phyloP scores from a whole-genome alignment of 2,797 vertebrate genomes.

The Cyprinodon diabolis region DNA sequence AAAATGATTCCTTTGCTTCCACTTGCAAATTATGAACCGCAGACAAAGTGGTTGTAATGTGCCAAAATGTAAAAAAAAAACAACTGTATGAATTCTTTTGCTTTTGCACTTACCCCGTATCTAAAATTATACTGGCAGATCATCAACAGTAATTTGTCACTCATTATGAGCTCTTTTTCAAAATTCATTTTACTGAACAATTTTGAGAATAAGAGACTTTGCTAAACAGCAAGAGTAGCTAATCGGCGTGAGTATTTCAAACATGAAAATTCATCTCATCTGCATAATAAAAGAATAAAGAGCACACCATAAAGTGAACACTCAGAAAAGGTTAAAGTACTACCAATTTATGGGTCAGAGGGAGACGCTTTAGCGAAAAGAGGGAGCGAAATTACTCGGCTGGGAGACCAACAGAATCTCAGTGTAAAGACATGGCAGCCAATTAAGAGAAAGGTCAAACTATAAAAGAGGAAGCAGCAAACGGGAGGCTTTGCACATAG shows the following conservation, averaged over 20 bases:
- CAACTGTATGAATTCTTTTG: neutral
- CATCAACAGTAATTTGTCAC: constrained; percentile 22
- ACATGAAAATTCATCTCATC: constrained; percentile 68
- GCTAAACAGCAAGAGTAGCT: constrained; percentile 45
- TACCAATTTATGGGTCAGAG: constrained; percentile 78
- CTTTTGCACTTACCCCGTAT: constrained; percentile 1
- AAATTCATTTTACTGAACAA: constrained; percentile 17
- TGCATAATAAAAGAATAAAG: constrained; percentile 79
- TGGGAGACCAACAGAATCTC: constrained; percentile 75
- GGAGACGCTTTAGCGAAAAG: constrained; percentile 69
- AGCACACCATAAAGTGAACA: constrained; percentile 74
- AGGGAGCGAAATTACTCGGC: constrained; percentile 67
- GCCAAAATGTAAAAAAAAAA: neutral
- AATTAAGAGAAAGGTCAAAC: constrained; percentile 83
- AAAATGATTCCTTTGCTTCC: neutral
- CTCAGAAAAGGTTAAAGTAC: constrained; percentile 80
- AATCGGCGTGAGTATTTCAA: constrained; percentile 59
- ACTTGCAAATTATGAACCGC: neutral
- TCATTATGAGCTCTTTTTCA: constrained; percentile 2
- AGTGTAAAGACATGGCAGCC: constrained; percentile 78
- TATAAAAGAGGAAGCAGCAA: constrained; percentile 70
- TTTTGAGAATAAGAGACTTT: constrained; percentile 23
- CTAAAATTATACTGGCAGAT: constrained; percentile 18
- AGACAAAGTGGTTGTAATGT: constrained; percentile 23
- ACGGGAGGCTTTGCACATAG: constrained; percentile 57